Evolutionary conservation across 2,888 invertebrate species (phyloP), one percentile per base, ranked within the genome.

Genomic region (Caenorhabditis sp.): DNA sequence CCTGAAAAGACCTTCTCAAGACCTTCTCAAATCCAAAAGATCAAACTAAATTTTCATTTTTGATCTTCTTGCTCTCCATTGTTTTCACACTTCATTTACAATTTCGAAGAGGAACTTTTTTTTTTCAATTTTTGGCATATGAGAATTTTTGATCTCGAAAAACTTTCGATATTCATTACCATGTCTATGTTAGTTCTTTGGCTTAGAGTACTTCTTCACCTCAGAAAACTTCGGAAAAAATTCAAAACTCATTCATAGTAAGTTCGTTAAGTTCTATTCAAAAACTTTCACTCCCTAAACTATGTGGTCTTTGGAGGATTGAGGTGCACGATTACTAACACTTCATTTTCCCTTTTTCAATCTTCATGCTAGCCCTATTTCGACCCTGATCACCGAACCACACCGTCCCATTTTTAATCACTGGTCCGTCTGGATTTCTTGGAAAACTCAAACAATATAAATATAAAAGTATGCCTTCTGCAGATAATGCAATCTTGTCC

Each of bases 351-450:
- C 12, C 5, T 8, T 24, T 54, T 54, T 26, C 54, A 54, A 54
- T 5, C n/a, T 54, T 54, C 51, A n/a, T n/a, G 5, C 47, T 47
- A 47, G 16, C 19, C 22, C 49, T 22, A 22, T 49, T 49, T 22
- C 19, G 22, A 6, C 22, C 26, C 19, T 22, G 26, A 54, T 22
- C 54, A 38, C 22, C 22, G 22, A 59, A 59, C 16, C n/a, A 12
- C 22, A 59, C 16, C 38, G 22, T 22, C 35, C 38, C 19, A 61
- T 61, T 14, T 61, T 61, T 41, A 41, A 41, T 61, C 61, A 41
- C 19, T 61, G 61, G 22, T 61, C 38, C 24, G 24, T 41, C 38
- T 24, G 19, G 8, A 41, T 41, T 61, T 61, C 61, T 61, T 14
- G 41, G 61, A 61, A 61, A n/a, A n/a, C n/a, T n/a, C 35, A 22